Conservation (phyloP, 2,113 vertebrate species). For the Nerophis ophidion region DNA sequence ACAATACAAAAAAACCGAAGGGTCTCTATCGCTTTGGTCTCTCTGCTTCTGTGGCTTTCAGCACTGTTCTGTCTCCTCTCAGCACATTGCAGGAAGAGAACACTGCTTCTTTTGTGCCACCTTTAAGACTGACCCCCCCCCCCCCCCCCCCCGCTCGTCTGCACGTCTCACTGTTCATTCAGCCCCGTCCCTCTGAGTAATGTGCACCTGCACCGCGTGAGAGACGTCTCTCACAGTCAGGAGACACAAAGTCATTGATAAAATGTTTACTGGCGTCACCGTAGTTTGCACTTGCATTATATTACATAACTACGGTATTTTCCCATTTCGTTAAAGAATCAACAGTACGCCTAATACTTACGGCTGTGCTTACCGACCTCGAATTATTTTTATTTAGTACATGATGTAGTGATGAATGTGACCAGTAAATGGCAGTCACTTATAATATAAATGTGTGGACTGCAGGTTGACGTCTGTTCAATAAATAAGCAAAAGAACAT, state of each 20-base stretch:
- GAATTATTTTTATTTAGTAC: too few species aligned
- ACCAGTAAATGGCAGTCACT: too few species aligned
- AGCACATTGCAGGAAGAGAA: slow-evolving; percentile 34
- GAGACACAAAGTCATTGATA: neutral
- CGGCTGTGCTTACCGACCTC: too few species aligned
- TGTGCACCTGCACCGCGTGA: slow-evolving; percentile 57
- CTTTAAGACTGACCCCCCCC: slow-evolving; percentile 46
- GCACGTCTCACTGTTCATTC: slow-evolving; percentile 36
- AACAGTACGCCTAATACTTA: too few species aligned
- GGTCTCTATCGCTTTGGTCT: slow-evolving; percentile 7
- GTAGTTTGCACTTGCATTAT: too few species aligned
- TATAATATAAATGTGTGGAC: too few species aligned
- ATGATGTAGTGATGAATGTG: too few species aligned
- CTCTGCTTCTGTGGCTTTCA: slow-evolving; percentile 13
- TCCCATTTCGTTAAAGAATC: too few species aligned
- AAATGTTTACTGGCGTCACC: too few species aligned
- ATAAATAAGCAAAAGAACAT: too few species aligned
- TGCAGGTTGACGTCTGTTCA: too few species aligned
- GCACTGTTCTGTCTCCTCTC: slow-evolving; percentile 33
- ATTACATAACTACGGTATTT: too few species aligned
- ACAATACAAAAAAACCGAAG: slow-evolving; percentile 39
- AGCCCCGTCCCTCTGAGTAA: slow-evolving; percentile 50
- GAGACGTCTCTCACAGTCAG: slow-evolving; percentile 30
- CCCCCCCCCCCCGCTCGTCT: slow-evolving; percentile 2
- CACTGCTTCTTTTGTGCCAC: slow-evolving; percentile 67